Evolutionary conservation across 2,113 vertebrate genomes (phyloP), one percentile per base, ranked within the genome.

Genomic region (Fulmarus glacialis): DNA sequence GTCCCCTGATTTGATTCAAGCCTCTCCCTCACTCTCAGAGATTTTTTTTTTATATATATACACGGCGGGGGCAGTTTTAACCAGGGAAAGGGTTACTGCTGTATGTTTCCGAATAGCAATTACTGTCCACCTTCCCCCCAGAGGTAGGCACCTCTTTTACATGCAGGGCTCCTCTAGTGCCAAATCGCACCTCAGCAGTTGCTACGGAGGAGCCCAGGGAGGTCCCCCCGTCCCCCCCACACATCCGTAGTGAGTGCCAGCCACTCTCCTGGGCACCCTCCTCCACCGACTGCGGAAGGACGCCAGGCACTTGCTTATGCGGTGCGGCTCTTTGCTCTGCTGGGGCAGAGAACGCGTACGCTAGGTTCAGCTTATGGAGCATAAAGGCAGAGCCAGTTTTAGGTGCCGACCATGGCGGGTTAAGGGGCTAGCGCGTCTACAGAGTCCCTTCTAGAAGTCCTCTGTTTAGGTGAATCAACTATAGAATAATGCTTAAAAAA

Each of bases 311-410:
- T 21, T 1, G 0, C 43, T 27, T 18, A 5, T 29, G 52, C 68
- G 21, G 2, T 3, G 34, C 23, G 38, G 9, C 24, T 6, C 81
- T 26, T 17, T 2, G 50, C 58, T 58, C 27, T 59, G 38, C 68
- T 36, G 4, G 5, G 8, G 27, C 70, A 56, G n/a, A 34, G n/a
- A 24, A 10, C 0, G 1, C 6, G 3, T 6, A 16, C 19, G 3
- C 26, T 4, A n/a, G 22, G 12, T 7, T 45, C 50, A 13, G 19
- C 70, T 52, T 71, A 24, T 4, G 2, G 30, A 86, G n/a, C 38
- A 27, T 26, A 30, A 42, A 72, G 43, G 70, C 64, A 73, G 48
- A 70, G 48, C 5, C 55, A 18, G 48, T 27, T 26, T 62, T 40
- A 45, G 48, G 22, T 53, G 26, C 47, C 36, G 26, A 22, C 12